phyloP scores from a whole-genome alignment of 2,797 vertebrate species.

The Cossypha caffra region DNA sequence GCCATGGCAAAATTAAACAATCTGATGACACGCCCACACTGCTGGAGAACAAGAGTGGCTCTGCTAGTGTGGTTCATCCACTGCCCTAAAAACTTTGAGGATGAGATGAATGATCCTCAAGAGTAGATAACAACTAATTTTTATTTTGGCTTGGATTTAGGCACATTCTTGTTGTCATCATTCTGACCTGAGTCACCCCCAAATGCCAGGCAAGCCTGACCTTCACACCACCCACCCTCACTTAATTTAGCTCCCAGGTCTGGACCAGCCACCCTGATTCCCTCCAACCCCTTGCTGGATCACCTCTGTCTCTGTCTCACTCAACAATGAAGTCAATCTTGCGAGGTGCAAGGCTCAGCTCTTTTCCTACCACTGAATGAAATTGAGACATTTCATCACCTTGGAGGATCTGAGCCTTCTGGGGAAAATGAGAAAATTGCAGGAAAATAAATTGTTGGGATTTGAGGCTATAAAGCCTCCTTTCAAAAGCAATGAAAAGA shows the following conservation, averaged over 20 bases:
- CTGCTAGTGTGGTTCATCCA: not conserved
- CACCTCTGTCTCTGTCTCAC: not conserved
- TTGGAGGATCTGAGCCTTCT: not conserved
- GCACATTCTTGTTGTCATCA: not conserved
- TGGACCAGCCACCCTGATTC: not conserved
- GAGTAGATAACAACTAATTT: not conserved
- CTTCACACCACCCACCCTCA: not conserved
- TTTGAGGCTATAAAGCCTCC: constrained; percentile 23
- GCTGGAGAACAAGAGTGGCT: not conserved
- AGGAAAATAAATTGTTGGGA: constrained; percentile 16
- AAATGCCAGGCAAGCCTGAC: not conserved
- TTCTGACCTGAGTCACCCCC: not conserved
- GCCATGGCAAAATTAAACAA: not conserved
- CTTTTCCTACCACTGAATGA: not conserved
- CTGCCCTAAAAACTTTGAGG: not conserved
- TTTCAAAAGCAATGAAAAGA: constrained; percentile 50
- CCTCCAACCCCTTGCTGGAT: not conserved
- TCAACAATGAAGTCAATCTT: not conserved
- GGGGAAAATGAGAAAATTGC: constrained; percentile 11
- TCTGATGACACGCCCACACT: not conserved
- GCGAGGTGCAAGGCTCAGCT: not conserved
- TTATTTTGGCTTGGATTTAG: not conserved
- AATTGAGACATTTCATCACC: not conserved
- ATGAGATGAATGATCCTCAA: not conserved
- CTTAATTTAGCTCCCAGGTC: not conserved